Percentiles rank a stretch among this genome's conserved stretches.
phyloP scores from a whole-genome alignment of 2,797 vertebrate species.

The Acrossocheilus wenchowensis region DNA sequence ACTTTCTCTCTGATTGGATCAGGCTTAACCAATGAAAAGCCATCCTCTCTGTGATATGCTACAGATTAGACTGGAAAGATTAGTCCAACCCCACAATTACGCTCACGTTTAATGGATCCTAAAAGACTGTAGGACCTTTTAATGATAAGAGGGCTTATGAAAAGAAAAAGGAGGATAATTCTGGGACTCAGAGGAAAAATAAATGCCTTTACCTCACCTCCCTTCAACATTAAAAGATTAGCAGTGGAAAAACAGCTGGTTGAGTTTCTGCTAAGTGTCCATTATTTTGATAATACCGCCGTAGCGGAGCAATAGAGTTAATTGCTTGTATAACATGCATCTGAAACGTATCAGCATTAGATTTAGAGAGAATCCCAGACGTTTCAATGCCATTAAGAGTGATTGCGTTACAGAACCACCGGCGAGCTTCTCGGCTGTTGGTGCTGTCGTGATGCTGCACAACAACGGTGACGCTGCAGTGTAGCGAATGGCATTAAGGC shows the following conservation, averaged over 20 bases:
- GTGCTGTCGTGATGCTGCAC: not conserved
- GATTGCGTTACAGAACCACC: conserved; percentile 42
- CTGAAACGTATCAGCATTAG: conserved; percentile 47
- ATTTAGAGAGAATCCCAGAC: conserved; percentile 42
- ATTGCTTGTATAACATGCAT: conserved; percentile 45
- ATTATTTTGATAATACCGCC: conserved; percentile 49
- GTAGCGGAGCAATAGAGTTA: conserved; percentile 47
- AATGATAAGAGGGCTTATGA: conserved; percentile 40
- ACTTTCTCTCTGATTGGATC: conserved; percentile 21
- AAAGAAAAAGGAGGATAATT: conserved; percentile 41
- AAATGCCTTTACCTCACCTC: conserved; percentile 32
- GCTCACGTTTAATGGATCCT: conserved; percentile 34
- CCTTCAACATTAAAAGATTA: conserved; percentile 56
- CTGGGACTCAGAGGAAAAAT: conserved; percentile 26
- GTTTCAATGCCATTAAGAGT: conserved; percentile 47
- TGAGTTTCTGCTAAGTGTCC: conserved; percentile 43
- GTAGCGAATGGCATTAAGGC: conserved; percentile 28
- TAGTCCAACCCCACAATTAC: not conserved
- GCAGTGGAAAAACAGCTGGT: conserved; percentile 50
- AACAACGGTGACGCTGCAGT: conserved; percentile 10
- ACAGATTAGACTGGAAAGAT: conserved; percentile 30
- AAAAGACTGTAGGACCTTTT: conserved; percentile 27
- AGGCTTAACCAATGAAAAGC: conserved; percentile 10
- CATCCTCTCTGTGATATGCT: not conserved
- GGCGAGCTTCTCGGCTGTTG: conserved; percentile 33